These are phyloP conservation scores for Loriculus beryllinus DNA, from an alignment of 2,797 vertebrate genomes.

Conservation along the genomic window DNA sequence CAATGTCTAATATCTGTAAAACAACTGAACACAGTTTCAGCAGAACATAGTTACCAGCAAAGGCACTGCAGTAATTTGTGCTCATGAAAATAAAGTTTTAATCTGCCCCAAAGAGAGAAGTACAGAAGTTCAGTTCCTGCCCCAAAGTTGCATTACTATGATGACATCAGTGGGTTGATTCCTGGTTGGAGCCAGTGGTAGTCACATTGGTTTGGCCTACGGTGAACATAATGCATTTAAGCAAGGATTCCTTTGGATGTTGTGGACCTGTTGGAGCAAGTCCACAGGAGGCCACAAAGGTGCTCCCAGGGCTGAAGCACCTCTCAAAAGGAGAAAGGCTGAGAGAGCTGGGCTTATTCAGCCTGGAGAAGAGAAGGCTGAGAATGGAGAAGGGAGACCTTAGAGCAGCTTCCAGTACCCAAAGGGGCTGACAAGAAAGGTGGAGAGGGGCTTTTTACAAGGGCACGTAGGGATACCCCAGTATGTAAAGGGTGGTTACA, in stretches of 20 bases:
- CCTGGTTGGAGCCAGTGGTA: not conserved
- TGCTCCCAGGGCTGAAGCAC: not conserved
- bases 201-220: not conserved
- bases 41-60: not conserved
- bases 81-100: not conserved
- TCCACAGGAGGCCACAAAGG: not conserved
- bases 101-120: not conserved
- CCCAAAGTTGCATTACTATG: rapidly evolving
- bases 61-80: rapidly evolving
- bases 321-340: not conserved
- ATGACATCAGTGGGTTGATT: not conserved
- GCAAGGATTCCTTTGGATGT: not conserved
- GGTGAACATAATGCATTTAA: rapidly evolving
- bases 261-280: not conserved
- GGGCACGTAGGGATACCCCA: not conserved
- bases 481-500: not conserved
- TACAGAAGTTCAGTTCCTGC: not conserved
- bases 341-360: not conserved
- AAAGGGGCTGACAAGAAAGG: not conserved
- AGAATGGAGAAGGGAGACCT: not conserved
- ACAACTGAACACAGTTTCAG: not conserved
- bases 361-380: not conserved
- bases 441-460: not conserved
- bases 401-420: not conserved
- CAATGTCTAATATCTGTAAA: rapidly evolving